Conservation (phyloP, 2,797 vertebrate genomes). For the Sarcoramphus papa region DNA sequence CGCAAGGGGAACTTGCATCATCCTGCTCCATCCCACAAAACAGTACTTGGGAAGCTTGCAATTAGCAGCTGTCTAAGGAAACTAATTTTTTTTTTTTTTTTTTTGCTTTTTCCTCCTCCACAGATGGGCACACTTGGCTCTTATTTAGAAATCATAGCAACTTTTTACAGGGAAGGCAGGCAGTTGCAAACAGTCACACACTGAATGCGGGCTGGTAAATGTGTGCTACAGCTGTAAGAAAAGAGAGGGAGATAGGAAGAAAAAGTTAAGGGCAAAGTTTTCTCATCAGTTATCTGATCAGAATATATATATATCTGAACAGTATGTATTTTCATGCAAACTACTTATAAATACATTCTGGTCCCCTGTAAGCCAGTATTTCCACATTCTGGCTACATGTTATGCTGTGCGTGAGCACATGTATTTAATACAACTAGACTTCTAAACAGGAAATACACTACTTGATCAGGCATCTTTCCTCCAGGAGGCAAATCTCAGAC, state of each 20-base stretch:
- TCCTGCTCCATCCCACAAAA: background rate
- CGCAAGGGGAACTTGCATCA: background rate
- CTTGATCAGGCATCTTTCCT: background rate
- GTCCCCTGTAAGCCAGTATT: background rate
- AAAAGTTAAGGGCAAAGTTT: background rate
- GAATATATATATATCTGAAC: background rate
- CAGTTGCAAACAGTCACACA: background rate
- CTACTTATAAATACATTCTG: background rate
- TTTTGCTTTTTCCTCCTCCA: background rate
- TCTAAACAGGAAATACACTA: background rate
- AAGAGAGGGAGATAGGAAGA: background rate
- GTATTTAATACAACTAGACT: background rate
- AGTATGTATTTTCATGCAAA: background rate
- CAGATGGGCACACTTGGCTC: background rate
- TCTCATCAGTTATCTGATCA: background rate
- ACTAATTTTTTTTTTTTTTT: too few relatives aligned
- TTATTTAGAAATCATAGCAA: background rate
- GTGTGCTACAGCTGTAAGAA: background rate
- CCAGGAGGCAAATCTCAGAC: background rate
- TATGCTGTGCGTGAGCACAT: background rate
- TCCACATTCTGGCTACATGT: background rate
- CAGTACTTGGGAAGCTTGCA: background rate
- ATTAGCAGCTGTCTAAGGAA: background rate
- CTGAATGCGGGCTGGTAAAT: background rate
- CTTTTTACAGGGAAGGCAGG: background rate